A percentile compares a stretch with the other conserved stretches of the same genome.
Evolutionary conservation across 2,797 vertebrate genomes (phyloP).

Genomic region (Notolabrus celidotus): DNA sequence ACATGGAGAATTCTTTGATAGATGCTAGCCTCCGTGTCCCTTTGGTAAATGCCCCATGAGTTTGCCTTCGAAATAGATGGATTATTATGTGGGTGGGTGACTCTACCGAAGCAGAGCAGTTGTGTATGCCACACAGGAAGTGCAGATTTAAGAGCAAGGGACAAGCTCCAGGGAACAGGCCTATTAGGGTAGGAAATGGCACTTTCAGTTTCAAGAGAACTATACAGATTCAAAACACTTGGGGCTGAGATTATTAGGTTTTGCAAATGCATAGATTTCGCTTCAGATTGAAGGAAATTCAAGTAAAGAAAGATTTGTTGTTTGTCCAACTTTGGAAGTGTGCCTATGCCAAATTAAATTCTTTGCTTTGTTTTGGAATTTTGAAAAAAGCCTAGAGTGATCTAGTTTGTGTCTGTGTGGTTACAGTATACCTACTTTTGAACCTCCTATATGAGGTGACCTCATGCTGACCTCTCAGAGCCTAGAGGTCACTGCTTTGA

Average conservation of each 20-base stretch:
- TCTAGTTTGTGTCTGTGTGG: slow-evolving; percentile 73
- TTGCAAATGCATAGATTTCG: slow-evolving; percentile 45
- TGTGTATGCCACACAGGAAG: slow-evolving; percentile 71
- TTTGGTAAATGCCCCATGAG: slow-evolving; percentile 76
- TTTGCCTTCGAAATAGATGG: slow-evolving; percentile 74
- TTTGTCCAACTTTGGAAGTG: not conserved
- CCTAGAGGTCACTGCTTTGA: slow-evolving; percentile 83
- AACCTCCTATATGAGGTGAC: slow-evolving; percentile 78
- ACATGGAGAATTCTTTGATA: slow-evolving; percentile 80
- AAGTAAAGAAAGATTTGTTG: slow-evolving; percentile 7
- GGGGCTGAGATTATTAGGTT: slow-evolving; percentile 32
- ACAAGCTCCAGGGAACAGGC: slow-evolving; percentile 51
- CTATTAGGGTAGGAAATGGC: slow-evolving; percentile 53
- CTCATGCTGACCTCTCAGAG: slow-evolving; percentile 84
- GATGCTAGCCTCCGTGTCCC: slow-evolving; percentile 80
- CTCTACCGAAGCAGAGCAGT: slow-evolving; percentile 52
- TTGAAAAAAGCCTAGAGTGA: slow-evolving; percentile 32
- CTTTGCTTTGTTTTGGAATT: slow-evolving; percentile 13
- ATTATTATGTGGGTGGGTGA: slow-evolving; percentile 77
- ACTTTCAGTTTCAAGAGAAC: slow-evolving; percentile 36
- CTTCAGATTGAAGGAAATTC: slow-evolving; percentile 32
- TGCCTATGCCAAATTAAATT: not conserved
- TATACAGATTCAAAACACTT: slow-evolving; percentile 22
- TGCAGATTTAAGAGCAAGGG: slow-evolving; percentile 55
- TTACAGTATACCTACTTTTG: slow-evolving; percentile 43